Percentiles rank a stretch among this genome's conserved stretches.
phyloP scores from a whole-genome alignment of 2,888 invertebrate species.

The Galerucella calmariensis region DNA sequence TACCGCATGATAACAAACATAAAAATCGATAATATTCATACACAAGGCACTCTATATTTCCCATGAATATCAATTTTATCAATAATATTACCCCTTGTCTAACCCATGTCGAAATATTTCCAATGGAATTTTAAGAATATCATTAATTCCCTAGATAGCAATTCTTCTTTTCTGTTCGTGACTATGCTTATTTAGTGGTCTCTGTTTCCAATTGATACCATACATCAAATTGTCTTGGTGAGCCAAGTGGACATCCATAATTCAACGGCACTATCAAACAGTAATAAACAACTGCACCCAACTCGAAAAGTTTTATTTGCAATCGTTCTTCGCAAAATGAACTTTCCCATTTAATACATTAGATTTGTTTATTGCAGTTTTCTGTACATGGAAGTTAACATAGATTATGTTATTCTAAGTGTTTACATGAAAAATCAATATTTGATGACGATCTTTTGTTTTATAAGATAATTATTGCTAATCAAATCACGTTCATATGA shows the following conservation, averaged over 20 bases:
- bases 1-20: background rate
- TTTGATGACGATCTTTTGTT: too few species aligned
- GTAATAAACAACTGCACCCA: constrained; percentile 32
- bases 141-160: constrained; percentile 57
- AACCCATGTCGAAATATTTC: constrained; percentile 47
- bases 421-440: too few species aligned
- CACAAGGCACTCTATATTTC: background rate
- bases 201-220: constrained; percentile 61
- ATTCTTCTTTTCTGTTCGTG: constrained; percentile 60
- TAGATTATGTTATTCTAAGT: too few species aligned
- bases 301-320: constrained; percentile 17
- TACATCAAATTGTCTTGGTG: constrained; percentile 64
- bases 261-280: constrained; percentile 58
- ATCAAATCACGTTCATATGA: too few species aligned
- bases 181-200: constrained; percentile 60
- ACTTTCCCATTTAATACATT: constrained; percentile 12
- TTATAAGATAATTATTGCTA: too few species aligned
- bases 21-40: background rate
- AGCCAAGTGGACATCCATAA: constrained; percentile 62
- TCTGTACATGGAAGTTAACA: background rate
- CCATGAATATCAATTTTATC: constrained; percentile 5
- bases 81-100: background rate
- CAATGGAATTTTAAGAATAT: constrained; percentile 62
- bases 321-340: background rate
- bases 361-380: constrained; percentile 4